Percentiles rank a stretch among this genome's conserved stretches.
Conservation (phyloP, 1,140 invertebrate genomes). For the Bursaphelenchus mucronatus region DNA sequence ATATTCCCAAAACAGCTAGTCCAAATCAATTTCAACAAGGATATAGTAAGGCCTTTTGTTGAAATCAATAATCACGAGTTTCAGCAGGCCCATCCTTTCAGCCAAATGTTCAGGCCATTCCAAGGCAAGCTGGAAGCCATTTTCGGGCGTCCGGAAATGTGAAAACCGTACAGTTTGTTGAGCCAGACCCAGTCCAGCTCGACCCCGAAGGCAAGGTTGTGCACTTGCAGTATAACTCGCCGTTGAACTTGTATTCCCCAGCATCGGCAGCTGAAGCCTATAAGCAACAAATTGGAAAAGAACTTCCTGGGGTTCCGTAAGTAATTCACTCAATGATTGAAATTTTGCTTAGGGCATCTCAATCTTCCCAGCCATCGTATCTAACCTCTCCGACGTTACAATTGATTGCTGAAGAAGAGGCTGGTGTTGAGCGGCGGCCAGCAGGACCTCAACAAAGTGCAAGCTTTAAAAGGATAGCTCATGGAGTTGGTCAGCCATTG, state of each 20-base stretch:
- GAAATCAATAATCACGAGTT: no score
- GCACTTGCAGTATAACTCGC: constrained; percentile 53
- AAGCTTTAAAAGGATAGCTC: constrained; percentile 26
- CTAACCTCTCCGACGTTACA: constrained; percentile 43
- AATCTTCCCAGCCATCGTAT: constrained; percentile 39
- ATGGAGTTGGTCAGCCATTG: constrained; percentile 29
- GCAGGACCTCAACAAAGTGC: constrained; percentile 31
- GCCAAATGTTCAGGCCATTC: no score
- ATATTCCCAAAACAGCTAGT: no score
- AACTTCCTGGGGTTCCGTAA: constrained; percentile 8
- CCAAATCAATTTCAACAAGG: no score
- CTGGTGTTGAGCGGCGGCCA: constrained; percentile 21
- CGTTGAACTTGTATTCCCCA: constrained; percentile 43
- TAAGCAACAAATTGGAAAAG: constrained; percentile 43
- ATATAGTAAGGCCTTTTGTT: no score
- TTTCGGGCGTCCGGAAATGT: no score
- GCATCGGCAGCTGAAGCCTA: constrained; percentile 54
- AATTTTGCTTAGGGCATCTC: constrained; percentile 15
- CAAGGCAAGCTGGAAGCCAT: no score
- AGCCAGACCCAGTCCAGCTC: constrained; percentile 7
- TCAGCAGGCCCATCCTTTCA: no score
- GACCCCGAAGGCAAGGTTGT: constrained; percentile 38
- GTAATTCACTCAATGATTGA: background rate
- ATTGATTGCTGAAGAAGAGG: constrained; percentile 31
- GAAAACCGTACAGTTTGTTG: no score